Conservation (phyloP, 1,140 invertebrate species). For the Arion vulgaris region DNA sequence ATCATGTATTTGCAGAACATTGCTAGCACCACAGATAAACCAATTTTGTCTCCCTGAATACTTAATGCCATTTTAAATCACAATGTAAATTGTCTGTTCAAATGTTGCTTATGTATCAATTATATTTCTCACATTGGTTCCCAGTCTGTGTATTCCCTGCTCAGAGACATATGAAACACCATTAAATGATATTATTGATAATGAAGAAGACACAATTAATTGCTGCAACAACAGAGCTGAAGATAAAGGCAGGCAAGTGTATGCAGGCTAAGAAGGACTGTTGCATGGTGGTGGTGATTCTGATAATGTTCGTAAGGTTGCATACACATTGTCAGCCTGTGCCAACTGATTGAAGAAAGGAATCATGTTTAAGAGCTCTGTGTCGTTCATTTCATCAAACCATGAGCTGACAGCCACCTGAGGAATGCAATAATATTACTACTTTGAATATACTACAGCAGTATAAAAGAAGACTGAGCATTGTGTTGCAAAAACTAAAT, state of each 20-base stretch:
- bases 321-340: constrained; percentile 69
- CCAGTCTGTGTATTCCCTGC: too few relatives aligned
- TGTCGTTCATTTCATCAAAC: constrained; percentile 94
- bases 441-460: too few relatives aligned
- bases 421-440: constrained; percentile 36
- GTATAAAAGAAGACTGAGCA: too few relatives aligned
- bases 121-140: too few relatives aligned
- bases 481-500: too few relatives aligned
- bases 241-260: neutral
- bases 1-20: too few relatives aligned
- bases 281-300: constrained; percentile 53
- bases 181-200: neutral
- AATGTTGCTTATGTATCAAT: too few relatives aligned
- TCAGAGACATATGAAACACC: too few relatives aligned
- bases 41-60: neutral
- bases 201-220: neutral
- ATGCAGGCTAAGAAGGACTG: constrained; percentile 35
- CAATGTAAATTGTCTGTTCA: neutral
- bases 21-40: neutral
- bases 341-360: constrained; percentile 92
- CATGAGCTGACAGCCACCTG: constrained; percentile 96
- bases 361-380: constrained; percentile 91
- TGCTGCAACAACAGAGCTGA: neutral
- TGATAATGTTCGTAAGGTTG: constrained; percentile 57
- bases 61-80: neutral